Evolutionary conservation across 2,797 vertebrate species (phyloP).

Genomic region (Okamejei kenojei): DNA sequence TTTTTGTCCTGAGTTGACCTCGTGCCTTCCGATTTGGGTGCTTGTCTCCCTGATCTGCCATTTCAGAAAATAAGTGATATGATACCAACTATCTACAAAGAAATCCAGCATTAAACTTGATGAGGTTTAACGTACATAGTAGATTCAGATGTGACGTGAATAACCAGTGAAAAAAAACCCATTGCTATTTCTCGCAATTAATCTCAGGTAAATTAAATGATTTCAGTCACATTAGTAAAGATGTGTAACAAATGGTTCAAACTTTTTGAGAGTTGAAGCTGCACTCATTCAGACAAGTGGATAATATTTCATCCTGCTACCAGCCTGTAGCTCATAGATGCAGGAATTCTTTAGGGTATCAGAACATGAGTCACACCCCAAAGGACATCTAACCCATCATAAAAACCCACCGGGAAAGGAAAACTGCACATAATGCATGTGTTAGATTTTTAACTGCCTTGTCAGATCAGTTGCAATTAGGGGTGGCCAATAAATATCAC

Average conservation of each 20-base stretch:
- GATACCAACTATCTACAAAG: conserved; percentile 1
- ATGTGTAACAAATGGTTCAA: not conserved
- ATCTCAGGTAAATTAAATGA: not conserved
- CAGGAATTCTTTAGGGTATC: no score
- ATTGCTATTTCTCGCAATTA: not conserved
- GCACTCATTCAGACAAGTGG: no score
- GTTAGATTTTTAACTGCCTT: no score
- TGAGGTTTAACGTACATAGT: not conserved
- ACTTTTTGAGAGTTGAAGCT: no score
- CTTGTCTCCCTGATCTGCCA: conserved; percentile 82
- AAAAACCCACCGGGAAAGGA: no score
- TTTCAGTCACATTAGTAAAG: not conserved
- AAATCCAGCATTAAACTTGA: not conserved
- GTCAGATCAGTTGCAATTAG: no score
- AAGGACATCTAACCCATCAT: no score
- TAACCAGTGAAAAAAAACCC: not conserved
- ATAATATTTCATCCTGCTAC: no score
- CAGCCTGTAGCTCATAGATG: no score
- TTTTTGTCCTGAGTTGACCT: conserved; percentile 89
- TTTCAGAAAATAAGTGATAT: not conserved
- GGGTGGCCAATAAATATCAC: no score
- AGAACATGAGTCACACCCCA: no score
- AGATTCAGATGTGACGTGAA: not conserved
- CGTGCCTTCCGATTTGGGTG: conserved; percentile 92
- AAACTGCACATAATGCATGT: no score